Conservation (phyloP, 2,113 vertebrate genomes). For the Copsychus sechellarum region DNA sequence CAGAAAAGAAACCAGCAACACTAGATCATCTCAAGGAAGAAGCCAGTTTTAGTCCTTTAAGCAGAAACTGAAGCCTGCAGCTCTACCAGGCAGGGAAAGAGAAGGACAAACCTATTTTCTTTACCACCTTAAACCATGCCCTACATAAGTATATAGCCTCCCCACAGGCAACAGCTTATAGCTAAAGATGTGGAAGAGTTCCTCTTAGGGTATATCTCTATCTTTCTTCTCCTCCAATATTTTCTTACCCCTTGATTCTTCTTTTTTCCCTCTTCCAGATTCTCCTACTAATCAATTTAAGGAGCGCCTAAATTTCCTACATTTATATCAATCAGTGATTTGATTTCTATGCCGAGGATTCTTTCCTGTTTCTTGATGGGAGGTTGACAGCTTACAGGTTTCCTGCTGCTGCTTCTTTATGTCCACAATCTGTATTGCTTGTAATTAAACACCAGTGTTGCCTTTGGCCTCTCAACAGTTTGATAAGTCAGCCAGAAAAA, state of each 20-base stretch:
- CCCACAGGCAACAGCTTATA: background rate
- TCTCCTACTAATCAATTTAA: background rate
- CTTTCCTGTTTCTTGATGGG: background rate
- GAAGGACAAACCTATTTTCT: background rate
- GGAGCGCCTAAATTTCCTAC: background rate
- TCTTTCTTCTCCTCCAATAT: background rate
- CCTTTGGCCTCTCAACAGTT: background rate
- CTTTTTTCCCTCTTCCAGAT: background rate
- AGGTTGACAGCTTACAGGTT: background rate
- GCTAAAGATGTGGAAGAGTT: background rate
- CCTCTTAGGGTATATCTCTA: background rate
- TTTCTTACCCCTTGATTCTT: background rate
- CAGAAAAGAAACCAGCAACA: background rate
- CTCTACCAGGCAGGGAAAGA: background rate
- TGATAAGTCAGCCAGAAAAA: background rate
- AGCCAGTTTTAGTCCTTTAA: background rate
- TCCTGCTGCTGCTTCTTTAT: background rate
- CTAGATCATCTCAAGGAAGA: background rate
- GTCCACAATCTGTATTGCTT: background rate
- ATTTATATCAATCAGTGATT: background rate
- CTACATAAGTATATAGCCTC: background rate
- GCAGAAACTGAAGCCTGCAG: background rate
- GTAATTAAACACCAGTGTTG: background rate
- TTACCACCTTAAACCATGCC: background rate
- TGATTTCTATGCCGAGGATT: background rate